These are phyloP conservation scores for Gymnogyps californianus DNA, from an alignment of 2,113 vertebrate genomes.

Conservation along the genomic window DNA sequence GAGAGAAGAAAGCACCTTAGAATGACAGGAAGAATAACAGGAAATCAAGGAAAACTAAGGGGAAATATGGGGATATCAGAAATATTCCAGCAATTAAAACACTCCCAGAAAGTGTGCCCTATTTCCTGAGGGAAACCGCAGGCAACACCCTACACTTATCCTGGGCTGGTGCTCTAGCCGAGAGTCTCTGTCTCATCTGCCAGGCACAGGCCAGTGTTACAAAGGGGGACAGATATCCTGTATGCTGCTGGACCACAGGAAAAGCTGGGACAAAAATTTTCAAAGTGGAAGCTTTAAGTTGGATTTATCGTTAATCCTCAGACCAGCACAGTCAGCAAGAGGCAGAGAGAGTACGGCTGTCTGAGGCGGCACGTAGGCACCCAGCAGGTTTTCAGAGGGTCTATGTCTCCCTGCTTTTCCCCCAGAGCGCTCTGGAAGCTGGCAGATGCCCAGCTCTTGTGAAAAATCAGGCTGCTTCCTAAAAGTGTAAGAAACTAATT, in stretches of 20 bases:
- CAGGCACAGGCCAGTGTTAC: too few species aligned
- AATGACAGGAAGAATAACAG: neutral
- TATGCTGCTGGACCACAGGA: neutral
- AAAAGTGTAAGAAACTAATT: neutral
- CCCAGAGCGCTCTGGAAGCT: neutral
- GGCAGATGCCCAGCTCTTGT: neutral
- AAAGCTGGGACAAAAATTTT: neutral
- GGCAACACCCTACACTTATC: neutral
- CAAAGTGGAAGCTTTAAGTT: neutral
- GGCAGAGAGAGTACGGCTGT: neutral
- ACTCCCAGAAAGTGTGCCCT: neutral
- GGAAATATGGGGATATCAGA: neutral
- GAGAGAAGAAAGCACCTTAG: neutral
- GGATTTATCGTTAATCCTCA: neutral
- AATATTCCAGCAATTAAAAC: neutral
- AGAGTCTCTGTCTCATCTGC: neutral
- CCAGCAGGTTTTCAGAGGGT: neutral
- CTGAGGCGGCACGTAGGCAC: neutral
- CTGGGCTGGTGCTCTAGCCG: neutral
- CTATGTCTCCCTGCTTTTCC: neutral
- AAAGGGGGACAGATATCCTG: neutral
- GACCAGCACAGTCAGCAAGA: neutral
- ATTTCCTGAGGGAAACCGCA: accelerated
- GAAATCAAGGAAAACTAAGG: neutral
- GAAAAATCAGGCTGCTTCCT: neutral